Evolutionary conservation across 2,888 invertebrate genomes (phyloP).

Genomic region (Sarcophaga carnaria): DNA sequence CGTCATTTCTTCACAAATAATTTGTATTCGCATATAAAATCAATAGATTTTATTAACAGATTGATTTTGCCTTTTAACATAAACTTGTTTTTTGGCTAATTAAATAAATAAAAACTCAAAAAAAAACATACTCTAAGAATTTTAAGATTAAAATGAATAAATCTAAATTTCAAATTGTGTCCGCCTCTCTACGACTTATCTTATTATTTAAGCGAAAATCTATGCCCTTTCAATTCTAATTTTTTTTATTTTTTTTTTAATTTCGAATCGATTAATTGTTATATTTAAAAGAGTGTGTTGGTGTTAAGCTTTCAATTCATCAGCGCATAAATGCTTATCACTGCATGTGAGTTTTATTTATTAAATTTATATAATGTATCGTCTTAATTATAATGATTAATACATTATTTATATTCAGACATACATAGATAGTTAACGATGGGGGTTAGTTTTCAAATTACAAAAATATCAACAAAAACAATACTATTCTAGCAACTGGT

Average conservation of each 20-base stretch:
- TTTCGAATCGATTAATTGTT: not conserved
- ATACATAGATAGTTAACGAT: not conserved
- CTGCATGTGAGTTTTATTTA: not conserved
- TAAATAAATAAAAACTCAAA: conserved; percentile 35
- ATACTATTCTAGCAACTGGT: conserved; percentile 7
- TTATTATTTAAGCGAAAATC: too few species aligned
- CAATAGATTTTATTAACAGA: not conserved
- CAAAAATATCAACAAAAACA: not conserved
- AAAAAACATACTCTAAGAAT: not conserved
- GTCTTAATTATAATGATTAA: conserved; percentile 10
- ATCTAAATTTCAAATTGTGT: conserved; percentile 70
- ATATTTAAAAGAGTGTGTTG: conserved; percentile 6
- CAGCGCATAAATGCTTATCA: conserved; percentile 1
- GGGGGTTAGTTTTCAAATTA: not conserved
- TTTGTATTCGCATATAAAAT: too few species aligned
- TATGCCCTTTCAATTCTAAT: too few species aligned
- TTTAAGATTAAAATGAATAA: conserved; percentile 38
- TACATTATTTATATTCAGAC: not conserved
- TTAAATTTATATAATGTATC: conserved; percentile 13
- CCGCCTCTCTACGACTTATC: conserved; percentile 70
- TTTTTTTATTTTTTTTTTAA: too few species aligned
- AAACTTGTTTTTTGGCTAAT: conserved; percentile 56
- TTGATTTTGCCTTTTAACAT: not conserved
- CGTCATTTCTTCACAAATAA: conserved; percentile 15
- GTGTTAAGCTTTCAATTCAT: conserved; percentile 2